These are phyloP conservation scores for Anthopleura sola DNA, from an alignment of 64 coral and sea anemone species.

Conservation along the genomic window DNA sequence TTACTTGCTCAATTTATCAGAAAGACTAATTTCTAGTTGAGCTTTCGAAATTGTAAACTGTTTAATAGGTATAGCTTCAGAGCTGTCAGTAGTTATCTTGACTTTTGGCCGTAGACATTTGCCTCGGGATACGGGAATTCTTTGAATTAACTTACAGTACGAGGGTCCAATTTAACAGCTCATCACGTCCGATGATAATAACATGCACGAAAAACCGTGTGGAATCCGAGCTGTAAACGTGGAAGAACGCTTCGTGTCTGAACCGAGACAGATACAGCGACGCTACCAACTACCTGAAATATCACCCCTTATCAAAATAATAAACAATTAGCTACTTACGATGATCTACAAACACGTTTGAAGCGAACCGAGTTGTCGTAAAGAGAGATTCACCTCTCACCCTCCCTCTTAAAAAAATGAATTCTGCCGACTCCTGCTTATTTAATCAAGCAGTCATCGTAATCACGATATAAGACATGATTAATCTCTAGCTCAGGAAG, in stretches of 20 bases:
- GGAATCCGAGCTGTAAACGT: neutral
- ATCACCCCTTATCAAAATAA: neutral
- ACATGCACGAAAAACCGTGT: neutral
- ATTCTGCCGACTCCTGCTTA: too few relatives aligned
- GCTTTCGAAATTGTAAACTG: slow-evolving; percentile 9
- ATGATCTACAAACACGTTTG: neutral
- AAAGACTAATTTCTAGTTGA: neutral
- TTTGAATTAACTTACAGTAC: neutral
- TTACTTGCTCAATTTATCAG: neutral
- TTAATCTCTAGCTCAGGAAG: neutral
- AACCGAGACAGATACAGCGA: neutral
- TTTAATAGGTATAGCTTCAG: neutral
- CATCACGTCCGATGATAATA: neutral
- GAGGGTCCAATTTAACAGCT: too few relatives aligned
- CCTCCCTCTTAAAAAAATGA: neutral
- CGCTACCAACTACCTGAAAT: neutral
- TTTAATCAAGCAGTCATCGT: neutral
- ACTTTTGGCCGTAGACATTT: neutral
- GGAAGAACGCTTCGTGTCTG: neutral
- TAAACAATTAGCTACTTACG: neutral
- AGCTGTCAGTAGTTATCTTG: slow-evolving; percentile 3
- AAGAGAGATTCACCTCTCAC: neutral
- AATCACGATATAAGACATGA: neutral
- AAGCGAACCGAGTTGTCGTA: neutral
- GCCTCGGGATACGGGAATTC: neutral